Conservation (phyloP, 23 tunicate genomes). For the Botrylloides violaceus region DNA sequence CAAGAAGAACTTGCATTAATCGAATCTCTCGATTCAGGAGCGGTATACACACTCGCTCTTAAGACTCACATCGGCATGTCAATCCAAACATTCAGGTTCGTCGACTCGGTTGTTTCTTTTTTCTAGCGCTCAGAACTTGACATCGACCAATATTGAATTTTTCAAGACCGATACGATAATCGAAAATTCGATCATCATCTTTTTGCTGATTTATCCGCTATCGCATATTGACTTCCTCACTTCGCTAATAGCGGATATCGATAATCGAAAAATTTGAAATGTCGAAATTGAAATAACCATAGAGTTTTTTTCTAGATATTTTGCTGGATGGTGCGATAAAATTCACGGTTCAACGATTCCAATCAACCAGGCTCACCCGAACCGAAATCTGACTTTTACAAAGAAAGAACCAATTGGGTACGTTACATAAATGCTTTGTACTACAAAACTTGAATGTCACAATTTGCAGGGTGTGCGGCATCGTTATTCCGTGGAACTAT, state of each 20-base stretch:
- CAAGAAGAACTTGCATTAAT: conserved; percentile 92
- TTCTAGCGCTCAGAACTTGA: neutral
- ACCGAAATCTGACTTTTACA: conserved; percentile 80
- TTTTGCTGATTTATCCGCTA: no score
- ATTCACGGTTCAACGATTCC: conserved; percentile 96
- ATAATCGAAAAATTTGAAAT: no score
- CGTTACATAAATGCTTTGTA: neutral
- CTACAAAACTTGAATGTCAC: neutral
- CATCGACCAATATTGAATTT: no score
- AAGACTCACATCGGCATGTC: conserved; percentile 97
- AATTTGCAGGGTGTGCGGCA: conserved; percentile 83
- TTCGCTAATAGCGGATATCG: no score
- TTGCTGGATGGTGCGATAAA: conserved; percentile 98
- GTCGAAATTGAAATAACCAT: no score
- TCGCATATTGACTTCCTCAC: no score
- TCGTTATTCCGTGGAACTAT: conserved; percentile 95
- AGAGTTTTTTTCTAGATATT: conserved; percentile 51
- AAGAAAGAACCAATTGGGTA: conserved; percentile 94
- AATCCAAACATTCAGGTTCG: conserved; percentile 88
- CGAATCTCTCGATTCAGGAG: conserved; percentile 90
- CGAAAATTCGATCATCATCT: neutral
- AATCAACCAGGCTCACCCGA: conserved; percentile 86
- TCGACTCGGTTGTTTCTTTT: neutral
- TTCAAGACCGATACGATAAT: no score
- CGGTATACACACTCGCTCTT: conserved; percentile 89